Conservation (phyloP, 2,113 vertebrate genomes). For the Muscicapa adusta region DNA sequence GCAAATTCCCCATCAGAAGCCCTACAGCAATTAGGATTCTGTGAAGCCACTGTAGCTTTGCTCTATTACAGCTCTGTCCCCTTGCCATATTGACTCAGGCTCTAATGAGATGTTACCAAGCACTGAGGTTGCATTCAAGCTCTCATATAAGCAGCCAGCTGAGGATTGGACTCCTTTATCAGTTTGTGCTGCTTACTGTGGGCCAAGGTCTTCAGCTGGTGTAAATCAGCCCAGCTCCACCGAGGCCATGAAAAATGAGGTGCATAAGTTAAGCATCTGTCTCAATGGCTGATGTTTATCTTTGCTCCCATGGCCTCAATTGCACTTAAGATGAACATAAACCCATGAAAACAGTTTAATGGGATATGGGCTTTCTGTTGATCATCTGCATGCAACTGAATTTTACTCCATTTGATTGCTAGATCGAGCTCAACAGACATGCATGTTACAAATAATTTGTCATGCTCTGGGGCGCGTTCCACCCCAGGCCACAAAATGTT, state of each 20-base stretch:
- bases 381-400: slow-evolving; percentile 35
- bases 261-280: slow-evolving; percentile 56
- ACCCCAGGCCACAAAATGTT: slow-evolving; percentile 55
- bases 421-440: slow-evolving; percentile 32
- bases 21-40: neutral
- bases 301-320: slow-evolving; percentile 42
- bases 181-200: neutral
- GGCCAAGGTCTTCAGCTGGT: slow-evolving; percentile 44
- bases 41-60: neutral
- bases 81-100: neutral
- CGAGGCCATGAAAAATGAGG: slow-evolving; percentile 54
- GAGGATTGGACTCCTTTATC: slow-evolving; percentile 23
- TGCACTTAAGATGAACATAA: slow-evolving; percentile 51
- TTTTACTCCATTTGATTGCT: slow-evolving; percentile 37
- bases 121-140: neutral
- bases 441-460: slow-evolving; percentile 55
- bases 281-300: slow-evolving; percentile 55
- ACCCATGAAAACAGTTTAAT: slow-evolving; percentile 43
- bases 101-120: slow-evolving; percentile 4
- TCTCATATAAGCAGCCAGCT: neutral
- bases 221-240: slow-evolving; percentile 26
- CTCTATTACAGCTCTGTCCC: neutral
- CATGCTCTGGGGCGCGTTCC: slow-evolving; percentile 27
- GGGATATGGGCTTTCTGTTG: slow-evolving; percentile 34
- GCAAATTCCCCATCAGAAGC: neutral